Conservation (phyloP, 2,113 vertebrate species). For the Oxyruncus cristatus region DNA sequence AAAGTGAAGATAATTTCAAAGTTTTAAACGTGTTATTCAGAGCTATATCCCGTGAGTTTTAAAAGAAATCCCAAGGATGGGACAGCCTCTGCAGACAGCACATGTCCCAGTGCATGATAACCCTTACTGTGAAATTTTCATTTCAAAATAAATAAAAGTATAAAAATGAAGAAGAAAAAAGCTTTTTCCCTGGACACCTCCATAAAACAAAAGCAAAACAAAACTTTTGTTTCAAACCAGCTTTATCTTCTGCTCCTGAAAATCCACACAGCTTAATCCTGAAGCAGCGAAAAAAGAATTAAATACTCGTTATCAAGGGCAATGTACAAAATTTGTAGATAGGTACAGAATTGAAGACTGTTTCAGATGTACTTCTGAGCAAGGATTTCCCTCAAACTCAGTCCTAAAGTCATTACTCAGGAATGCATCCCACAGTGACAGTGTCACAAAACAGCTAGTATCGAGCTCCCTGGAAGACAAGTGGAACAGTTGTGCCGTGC, state of each 20-base stretch:
- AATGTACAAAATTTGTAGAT: not conserved
- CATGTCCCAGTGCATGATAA: not conserved
- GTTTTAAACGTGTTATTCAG: not conserved
- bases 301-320: not conserved
- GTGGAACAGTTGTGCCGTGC: not conserved
- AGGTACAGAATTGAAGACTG: not conserved
- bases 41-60: not conserved
- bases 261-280: not conserved
- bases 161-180: not conserved
- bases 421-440: not conserved
- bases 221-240: not conserved
- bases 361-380: not conserved
- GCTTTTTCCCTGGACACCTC: not conserved
- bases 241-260: not conserved
- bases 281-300: not conserved
- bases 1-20: not conserved
- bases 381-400: not conserved
- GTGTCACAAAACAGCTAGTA: not conserved
- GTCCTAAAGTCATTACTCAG: not conserved
- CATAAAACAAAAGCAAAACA: not conserved
- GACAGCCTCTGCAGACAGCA: not conserved
- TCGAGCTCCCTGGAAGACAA: not conserved
- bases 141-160: not conserved
- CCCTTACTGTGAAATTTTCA: not conserved
- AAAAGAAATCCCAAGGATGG: not conserved